A percentile compares a stretch with the other conserved stretches of the same genome.
These are phyloP conservation scores for Ochropleura plecta DNA, from an alignment of 2,888 invertebrate genomes.

Conservation along the genomic window DNA sequence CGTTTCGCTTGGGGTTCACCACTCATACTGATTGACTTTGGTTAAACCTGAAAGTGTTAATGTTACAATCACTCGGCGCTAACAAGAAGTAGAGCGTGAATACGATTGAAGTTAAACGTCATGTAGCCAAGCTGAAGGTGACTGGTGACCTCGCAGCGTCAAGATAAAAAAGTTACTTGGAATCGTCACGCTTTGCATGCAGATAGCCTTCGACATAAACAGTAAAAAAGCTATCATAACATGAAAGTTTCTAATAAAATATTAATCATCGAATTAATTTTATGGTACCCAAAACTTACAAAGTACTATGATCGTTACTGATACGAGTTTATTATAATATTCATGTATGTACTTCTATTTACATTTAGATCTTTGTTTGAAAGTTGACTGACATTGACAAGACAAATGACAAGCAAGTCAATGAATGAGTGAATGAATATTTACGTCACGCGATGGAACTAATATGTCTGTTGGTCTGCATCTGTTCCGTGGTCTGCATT, in stretches of 20 bases:
- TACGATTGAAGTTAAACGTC: conserved; percentile 63
- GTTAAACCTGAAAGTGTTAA: conserved; percentile 66
- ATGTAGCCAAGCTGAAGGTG: conserved; percentile 78
- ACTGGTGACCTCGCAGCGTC: conserved; percentile 79
- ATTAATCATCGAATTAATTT: neutral
- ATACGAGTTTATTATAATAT: neutral
- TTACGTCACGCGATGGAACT: neutral
- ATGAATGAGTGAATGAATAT: neutral
- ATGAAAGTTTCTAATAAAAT: neutral
- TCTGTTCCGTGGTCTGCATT: no score
- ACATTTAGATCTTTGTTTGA: conserved; percentile 18
- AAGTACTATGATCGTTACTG: neutral
- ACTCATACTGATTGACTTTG: conserved; percentile 81
- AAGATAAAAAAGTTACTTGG: conserved; percentile 34
- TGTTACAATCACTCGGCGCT: conserved; percentile 65
- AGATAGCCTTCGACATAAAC: conserved; percentile 64
- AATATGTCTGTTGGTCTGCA: neutral
- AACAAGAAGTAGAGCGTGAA: conserved; percentile 75
- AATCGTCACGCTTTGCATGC: conserved; percentile 24
- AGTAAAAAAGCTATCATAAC: conserved; percentile 5
- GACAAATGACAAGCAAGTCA: neutral
- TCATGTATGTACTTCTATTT: conserved; percentile 3
- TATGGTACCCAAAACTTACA: conserved; percentile 18
- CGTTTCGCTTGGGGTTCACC: conserved; percentile 87
- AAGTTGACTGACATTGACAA: neutral